Evolutionary conservation across 2,113 vertebrate species (phyloP).

Genomic region (Neolamprologus longior): DNA sequence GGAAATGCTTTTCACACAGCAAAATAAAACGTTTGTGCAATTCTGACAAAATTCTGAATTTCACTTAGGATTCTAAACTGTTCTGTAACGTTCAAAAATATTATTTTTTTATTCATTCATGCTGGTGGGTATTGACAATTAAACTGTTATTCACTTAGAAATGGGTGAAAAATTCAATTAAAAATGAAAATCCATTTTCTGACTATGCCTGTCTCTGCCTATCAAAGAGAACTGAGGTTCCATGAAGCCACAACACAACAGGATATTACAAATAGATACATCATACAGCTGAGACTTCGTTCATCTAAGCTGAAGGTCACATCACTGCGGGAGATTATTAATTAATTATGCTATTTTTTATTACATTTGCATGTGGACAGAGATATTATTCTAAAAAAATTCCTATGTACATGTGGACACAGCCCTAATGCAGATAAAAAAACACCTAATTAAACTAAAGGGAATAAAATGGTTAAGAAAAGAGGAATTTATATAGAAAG

Average conservation of each 20-base stretch:
- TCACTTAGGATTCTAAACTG: not conserved
- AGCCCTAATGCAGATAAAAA: not conserved
- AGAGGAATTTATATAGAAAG: not conserved
- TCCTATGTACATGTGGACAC: not conserved
- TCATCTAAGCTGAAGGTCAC: not conserved
- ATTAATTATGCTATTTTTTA: not conserved
- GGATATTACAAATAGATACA: not conserved
- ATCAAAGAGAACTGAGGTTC: not conserved
- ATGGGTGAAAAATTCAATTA: not conserved
- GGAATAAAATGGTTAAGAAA: not conserved
- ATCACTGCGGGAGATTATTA: not conserved
- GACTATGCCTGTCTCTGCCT: not conserved
- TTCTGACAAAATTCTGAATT: not conserved
- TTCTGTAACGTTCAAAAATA: not conserved
- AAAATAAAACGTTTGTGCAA: not conserved
- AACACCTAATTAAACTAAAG: not conserved
- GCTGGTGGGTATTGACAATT: not conserved
- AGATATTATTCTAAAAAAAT: not conserved
- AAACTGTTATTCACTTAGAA: not conserved
- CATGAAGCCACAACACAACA: not conserved
- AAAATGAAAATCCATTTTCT: not conserved
- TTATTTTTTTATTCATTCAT: not conserved
- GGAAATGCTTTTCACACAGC: not conserved
- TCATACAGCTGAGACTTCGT: not conserved
- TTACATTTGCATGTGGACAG: not conserved